phyloP scores from a whole-genome alignment of 2,888 invertebrate genomes.

The Drosophila seclusa region DNA sequence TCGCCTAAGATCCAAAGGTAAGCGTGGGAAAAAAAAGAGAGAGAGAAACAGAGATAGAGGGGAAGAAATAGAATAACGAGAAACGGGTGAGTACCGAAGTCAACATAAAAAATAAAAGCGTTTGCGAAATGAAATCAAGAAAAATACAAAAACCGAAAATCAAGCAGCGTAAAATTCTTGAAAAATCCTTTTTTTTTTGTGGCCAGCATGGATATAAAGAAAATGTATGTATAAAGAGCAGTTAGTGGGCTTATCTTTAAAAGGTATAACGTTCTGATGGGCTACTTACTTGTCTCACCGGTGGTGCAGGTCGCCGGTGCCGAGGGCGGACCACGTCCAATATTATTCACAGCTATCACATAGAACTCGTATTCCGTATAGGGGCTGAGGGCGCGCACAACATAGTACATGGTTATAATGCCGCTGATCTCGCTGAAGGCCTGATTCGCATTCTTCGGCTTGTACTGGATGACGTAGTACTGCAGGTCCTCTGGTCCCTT shows the following conservation, averaged over 20 bases:
- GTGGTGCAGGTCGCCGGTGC: constrained; percentile 96
- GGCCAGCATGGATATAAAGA: constrained; percentile 32
- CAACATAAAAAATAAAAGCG: constrained; percentile 44
- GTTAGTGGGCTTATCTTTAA: constrained; percentile 41
- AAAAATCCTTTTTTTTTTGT: constrained; percentile 45
- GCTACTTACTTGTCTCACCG: constrained; percentile 95
- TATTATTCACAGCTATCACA: constrained; percentile 97
- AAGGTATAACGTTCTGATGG: constrained; percentile 1
- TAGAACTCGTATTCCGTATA: constrained; percentile 98
- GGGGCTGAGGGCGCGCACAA: constrained; percentile 94
- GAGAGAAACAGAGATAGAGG: constrained; percentile 17
- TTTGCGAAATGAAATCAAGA: constrained; percentile 7
- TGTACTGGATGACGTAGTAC: constrained; percentile 98
- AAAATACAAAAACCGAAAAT: constrained; percentile 34
- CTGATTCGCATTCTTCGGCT: constrained; percentile 96
- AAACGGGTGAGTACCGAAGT: constrained; percentile 60
- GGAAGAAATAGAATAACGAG: constrained; percentile 50
- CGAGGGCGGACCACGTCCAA: constrained; percentile 96
- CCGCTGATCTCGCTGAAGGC: constrained; percentile 97
- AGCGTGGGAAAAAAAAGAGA: constrained; percentile 18
- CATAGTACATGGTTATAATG: constrained; percentile 96
- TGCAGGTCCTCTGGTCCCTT: constrained; percentile 95
- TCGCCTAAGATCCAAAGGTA: constrained; percentile 86
- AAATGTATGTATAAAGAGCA: constrained; percentile 17
- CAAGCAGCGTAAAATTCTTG: constrained; percentile 39